Base-by-base conservation (phyloP, 2,113 vertebrate species). In the Meriones unguiculatus region DNA sequence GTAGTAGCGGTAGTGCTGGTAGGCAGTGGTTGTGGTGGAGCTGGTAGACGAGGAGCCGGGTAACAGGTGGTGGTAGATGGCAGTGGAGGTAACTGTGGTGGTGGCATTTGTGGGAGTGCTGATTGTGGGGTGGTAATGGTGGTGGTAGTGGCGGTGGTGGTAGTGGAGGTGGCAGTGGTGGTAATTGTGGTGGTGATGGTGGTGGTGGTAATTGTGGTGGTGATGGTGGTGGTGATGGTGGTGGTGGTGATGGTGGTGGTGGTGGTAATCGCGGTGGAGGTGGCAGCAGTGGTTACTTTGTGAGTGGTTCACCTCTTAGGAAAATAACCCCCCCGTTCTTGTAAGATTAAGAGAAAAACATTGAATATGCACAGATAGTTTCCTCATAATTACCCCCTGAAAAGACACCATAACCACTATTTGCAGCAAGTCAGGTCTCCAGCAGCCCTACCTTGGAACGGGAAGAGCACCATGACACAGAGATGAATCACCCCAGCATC, bases 141-240 rank as follows among this genome's bases (percentile, higher is more conserved):
- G n/a, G 17, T 9, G 15, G 72, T 5, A 6, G 32, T 3, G 70
- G 35, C 4, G 32, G 67, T 5, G 30, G 4, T 6, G 69, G 30
- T 28, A 8, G 13, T 6, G 67, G 11, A 15, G 30, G 3, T 9
- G n/a, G n/a, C n/a, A n/a, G n/a, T n/a, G n/a, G n/a, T 4, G 20
- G n/a, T 10, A 17, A 1, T 22, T 18, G n/a, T 18, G n/a, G 17
- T 9, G 15, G 72, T 5, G 17, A 13, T 3, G 70, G 35, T 13
- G 32, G 67, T 5, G 30, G 4, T 6, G 69, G 30, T 28, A 8
- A 15, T n/a, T n/a, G n/a, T 9, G 46, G 46, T 46, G 46, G 32
- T 38, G 72, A n/a, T 73, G n/a, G n/a, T 18, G 35, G 1, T 46
- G 41, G 9, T 17, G 18, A 10, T 12, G 13, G 14, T 10, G 24